phyloP scores from a whole-genome alignment of 1,140 invertebrate species.

The Pogonomyrmex barbatus region DNA sequence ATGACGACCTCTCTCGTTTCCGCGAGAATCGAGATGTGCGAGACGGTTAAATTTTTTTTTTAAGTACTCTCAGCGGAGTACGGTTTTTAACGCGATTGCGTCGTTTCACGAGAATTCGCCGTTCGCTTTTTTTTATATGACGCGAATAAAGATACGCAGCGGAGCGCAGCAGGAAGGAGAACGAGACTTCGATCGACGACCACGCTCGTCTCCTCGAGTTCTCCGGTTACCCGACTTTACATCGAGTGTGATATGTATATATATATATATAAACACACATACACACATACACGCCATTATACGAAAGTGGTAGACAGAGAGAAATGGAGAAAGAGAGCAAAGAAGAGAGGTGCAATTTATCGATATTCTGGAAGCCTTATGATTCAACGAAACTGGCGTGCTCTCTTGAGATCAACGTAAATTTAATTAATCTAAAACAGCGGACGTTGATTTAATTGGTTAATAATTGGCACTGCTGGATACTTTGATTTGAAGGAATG shows the following conservation, averaged over 20 bases:
- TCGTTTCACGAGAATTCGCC: conserved; percentile 27
- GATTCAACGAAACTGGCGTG: conserved; percentile 31
- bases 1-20: conserved; percentile 23
- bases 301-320: conserved; percentile 21
- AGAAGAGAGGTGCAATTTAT: conserved; percentile 32
- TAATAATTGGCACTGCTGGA: conserved; percentile 35
- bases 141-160: conserved; percentile 55
- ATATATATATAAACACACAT: background rate
- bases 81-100: conserved; percentile 21
- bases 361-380: conserved; percentile 32
- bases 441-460: conserved; percentile 17
- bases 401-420: conserved; percentile 4
- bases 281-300: conserved; percentile 25
- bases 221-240: conserved; percentile 66
- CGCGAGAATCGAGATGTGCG: conserved; percentile 1
- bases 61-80: background rate
- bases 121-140: conserved; percentile 42
- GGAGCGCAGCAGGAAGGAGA: conserved; percentile 35
- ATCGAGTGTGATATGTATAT: conserved; percentile 20
- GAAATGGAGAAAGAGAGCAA: conserved; percentile 3
- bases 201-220: conserved; percentile 46
- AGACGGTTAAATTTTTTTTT: conserved; percentile 12
- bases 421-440: conserved; percentile 36
- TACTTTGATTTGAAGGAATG: background rate
- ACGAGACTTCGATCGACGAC: conserved; percentile 53